phyloP scores from a whole-genome alignment of 2,113 vertebrate species.

The Phasianus colchicus region DNA sequence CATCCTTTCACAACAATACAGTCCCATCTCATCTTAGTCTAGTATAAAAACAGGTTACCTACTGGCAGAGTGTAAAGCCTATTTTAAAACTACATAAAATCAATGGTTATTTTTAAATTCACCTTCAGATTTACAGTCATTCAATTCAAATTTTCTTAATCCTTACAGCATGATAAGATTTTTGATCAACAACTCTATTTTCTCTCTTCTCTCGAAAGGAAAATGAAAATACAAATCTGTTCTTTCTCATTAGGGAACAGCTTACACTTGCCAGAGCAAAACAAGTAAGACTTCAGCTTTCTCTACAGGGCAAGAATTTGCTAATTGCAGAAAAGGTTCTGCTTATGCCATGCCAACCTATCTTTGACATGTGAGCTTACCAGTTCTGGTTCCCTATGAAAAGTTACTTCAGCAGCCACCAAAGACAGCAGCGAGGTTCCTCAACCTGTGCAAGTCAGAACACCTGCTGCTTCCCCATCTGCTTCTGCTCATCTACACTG shows the following conservation, averaged over 20 bases:
- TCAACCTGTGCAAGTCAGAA: neutral
- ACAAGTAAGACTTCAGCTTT: neutral
- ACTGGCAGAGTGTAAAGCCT: neutral
- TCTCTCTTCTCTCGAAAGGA: neutral
- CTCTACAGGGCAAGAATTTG: neutral
- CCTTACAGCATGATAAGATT: neutral
- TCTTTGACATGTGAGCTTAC: neutral
- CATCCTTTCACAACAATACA: neutral
- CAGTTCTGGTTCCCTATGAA: neutral
- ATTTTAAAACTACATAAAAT: neutral
- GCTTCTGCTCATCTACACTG: neutral
- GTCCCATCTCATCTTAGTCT: neutral
- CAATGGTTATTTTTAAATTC: neutral
- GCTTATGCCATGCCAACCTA: neutral
- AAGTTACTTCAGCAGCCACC: neutral
- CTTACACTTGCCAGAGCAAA: neutral
- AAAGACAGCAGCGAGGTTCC: neutral
- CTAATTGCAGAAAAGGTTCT: neutral
- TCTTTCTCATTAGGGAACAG: neutral
- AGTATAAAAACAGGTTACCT: neutral
- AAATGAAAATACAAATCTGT: neutral
- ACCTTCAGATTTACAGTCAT: neutral
- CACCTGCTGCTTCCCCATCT: neutral
- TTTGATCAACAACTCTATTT: neutral
- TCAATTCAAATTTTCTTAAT: neutral